Base-by-base conservation (phyloP, 2,888 invertebrate genomes). In the Drosophila falleni region DNA sequence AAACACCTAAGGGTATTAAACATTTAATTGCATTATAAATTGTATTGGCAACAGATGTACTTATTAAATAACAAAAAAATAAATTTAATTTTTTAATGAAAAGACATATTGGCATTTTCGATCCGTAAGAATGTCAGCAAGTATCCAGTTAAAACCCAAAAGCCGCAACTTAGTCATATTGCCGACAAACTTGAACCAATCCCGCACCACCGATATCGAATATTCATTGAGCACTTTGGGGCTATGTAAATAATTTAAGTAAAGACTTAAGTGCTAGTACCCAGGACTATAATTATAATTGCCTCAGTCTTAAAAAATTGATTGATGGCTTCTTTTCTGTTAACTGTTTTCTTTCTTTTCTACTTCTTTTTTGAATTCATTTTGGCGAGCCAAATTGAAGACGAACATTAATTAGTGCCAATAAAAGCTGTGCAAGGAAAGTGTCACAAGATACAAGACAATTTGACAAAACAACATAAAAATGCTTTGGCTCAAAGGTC, bases 321-420 rank as follows among this genome's bases (percentile, higher is more conserved):
- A 81, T 81, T 87, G 84, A 87, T 81, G 81, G 68, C 50, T 53
- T 55, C 31, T 42, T 46, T 55, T 53, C 26, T 35, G 39, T 60
- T 56, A 11, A 35, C 10, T 44, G 31, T 31, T 31, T 10, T 31
- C 31, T 6, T 78, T 44, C 23, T 44, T 0, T 54, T 44, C 11
- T 46, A 50, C 23, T 35, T 51, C 5, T 35, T 41, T 50, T 54
- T 39, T 58, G 19, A 11, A 16, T 15, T 16, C 39, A 23, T 33
- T 65, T 65, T 54, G 50, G 41, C 51, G 11, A 60, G 26, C 41
- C 69, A 69, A 74, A 47, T 70, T 50, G 65, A 61, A 33, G 39
- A 60, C 47, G 53, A 59, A 50, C 74, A 65, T 73, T 84, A 84
- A 84, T 84, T 88, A 84, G 81, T 71, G 71, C 72, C 89, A 84